phyloP scores from a whole-genome alignment of 2,797 vertebrate species.

The Momotus momota region DNA sequence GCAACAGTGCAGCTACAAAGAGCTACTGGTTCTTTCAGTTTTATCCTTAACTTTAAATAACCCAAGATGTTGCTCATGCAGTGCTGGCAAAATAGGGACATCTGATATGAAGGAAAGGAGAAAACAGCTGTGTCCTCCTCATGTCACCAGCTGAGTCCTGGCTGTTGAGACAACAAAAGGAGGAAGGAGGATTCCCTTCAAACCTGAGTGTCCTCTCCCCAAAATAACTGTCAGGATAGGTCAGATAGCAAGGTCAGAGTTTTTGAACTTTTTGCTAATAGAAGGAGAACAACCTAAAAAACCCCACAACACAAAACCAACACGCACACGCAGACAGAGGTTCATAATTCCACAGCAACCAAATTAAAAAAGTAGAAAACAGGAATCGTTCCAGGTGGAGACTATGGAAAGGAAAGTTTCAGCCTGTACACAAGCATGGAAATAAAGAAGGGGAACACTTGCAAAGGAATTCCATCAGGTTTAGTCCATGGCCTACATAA shows the following conservation, averaged over 20 bases:
- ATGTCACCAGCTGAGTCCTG: background rate
- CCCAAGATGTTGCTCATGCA: background rate
- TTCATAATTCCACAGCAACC: background rate
- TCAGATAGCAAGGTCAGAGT: background rate
- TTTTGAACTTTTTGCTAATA: background rate
- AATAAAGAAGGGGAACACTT: background rate
- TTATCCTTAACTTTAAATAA: background rate
- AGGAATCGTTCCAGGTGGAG: background rate
- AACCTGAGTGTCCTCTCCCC: background rate
- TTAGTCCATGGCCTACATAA: background rate
- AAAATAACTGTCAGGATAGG: background rate
- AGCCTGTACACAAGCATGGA: background rate
- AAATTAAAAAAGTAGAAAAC: background rate
- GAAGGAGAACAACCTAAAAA: background rate
- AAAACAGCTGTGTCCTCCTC: background rate
- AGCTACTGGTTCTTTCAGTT: background rate
- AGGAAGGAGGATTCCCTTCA: slow-evolving; percentile 16
- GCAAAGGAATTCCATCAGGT: background rate
- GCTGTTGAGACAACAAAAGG: background rate
- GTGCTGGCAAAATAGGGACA: background rate
- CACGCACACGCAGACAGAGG: background rate
- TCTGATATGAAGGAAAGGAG: background rate
- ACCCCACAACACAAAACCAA: too few relatives aligned
- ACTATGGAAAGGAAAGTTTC: background rate
- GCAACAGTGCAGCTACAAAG: background rate